A percentile compares a stretch with the other conserved stretches of the same genome.
phyloP scores from a whole-genome alignment of 2,113 vertebrate species.

The Otolemur garnettii region DNA sequence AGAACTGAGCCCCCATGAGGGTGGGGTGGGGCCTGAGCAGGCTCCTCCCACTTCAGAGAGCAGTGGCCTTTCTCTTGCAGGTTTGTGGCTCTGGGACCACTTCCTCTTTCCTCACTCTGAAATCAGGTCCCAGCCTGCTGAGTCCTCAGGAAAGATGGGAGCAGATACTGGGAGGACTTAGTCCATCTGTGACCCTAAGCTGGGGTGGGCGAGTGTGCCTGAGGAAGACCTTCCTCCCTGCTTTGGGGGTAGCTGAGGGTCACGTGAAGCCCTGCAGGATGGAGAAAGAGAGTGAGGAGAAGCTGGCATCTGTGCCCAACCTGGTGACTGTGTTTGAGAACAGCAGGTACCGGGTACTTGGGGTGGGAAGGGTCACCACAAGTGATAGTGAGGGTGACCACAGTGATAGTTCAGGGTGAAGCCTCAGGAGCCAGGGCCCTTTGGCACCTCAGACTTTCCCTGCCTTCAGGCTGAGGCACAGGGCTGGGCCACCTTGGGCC shows the following conservation, averaged over 20 bases:
- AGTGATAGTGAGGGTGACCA: too few species aligned
- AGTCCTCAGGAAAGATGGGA: neutral
- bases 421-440: too few species aligned
- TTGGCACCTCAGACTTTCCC: neutral
- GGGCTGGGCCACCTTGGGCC: neutral
- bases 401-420: too few species aligned
- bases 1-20: neutral
- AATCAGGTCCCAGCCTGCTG: neutral
- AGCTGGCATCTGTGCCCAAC: slow-evolving; percentile 60
- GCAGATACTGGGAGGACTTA: neutral
- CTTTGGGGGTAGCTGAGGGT: neutral
- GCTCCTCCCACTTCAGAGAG: slow-evolving; percentile 53
- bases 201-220: neutral
- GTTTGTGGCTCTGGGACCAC: neutral
- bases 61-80: neutral
- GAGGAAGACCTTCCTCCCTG: neutral
- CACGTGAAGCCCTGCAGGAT: slow-evolving; percentile 59
- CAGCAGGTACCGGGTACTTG: slow-evolving; percentile 78
- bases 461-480: neutral
- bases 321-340: slow-evolving; percentile 83
- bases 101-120: slow-evolving; percentile 70
- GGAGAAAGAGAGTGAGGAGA: slow-evolving; percentile 33
- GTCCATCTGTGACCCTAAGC: neutral
- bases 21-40: accelerated
- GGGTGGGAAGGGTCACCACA: neutral